Percentiles rank a stretch among this genome's conserved stretches.
These are phyloP conservation scores for Leptoclinus maculatus DNA, from an alignment of 2,797 vertebrate species.

Conservation along the genomic window DNA sequence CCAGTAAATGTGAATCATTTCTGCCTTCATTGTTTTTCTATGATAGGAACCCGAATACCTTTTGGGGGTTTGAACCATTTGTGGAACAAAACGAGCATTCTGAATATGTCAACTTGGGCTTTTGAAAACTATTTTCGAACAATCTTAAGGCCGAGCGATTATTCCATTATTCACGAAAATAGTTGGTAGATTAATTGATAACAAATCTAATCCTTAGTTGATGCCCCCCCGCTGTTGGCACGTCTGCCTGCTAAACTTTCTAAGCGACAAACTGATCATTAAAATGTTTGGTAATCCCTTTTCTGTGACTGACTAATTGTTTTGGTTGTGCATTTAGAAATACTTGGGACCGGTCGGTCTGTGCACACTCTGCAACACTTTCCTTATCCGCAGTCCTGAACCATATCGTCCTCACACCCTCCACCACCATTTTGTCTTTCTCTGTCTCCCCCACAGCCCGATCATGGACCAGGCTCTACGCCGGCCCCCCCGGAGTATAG, in stretches of 20 bases:
- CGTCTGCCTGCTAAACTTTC: neutral
- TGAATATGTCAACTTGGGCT: neutral
- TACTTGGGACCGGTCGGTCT: neutral
- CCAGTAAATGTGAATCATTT: neutral
- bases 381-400: neutral
- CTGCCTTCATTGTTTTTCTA: neutral
- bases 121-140: neutral
- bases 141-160: neutral
- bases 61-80: neutral
- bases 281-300: neutral
- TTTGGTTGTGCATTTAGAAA: neutral
- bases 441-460: conserved; percentile 84
- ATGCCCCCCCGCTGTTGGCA: no score
- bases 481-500: conserved; percentile 94
- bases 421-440: conserved; percentile 31
- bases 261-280: neutral
- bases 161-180: no score
- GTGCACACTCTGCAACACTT: conserved; percentile 14
- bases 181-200: neutral
- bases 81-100: neutral
- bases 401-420: neutral
- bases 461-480: conserved; percentile 99
- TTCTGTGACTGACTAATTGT: neutral
- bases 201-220: neutral
- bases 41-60: neutral